These are phyloP conservation scores for Micronisus gabar DNA, from an alignment of 2,113 vertebrate genomes.

Conservation along the genomic window DNA sequence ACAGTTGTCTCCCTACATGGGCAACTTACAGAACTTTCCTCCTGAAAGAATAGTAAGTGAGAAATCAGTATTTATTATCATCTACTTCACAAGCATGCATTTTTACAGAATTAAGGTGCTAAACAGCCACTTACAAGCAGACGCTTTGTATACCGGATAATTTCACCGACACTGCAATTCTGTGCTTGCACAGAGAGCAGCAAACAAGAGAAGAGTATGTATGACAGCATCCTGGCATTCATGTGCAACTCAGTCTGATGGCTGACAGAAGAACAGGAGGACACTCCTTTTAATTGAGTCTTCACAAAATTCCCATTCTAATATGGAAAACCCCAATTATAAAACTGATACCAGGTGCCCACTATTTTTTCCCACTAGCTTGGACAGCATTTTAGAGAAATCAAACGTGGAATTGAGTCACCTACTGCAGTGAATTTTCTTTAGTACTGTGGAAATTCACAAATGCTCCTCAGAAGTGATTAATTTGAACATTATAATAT, in stretches of 20 bases:
- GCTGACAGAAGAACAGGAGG: constrained; percentile 1
- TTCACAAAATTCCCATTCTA: constrained; percentile 67
- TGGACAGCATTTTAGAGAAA: constrained; percentile 46
- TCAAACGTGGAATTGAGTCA: constrained; percentile 67
- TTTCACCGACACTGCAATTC: neutral
- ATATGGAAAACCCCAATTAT: constrained; percentile 70
- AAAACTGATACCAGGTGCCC: constrained; percentile 70
- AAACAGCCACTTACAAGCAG: constrained; percentile 57
- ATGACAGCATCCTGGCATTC: constrained; percentile 60
- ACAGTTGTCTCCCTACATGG: constrained; percentile 3
- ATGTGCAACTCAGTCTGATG: neutral
- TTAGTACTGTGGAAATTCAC: constrained; percentile 38
- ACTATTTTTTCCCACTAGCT: constrained; percentile 65
- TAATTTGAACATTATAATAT: neutral
- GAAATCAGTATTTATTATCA: neutral
- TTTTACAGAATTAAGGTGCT: neutral
- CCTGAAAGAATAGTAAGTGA: constrained; percentile 41
- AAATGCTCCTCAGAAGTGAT: constrained; percentile 33
- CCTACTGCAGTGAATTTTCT: constrained; percentile 16
- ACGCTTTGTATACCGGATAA: neutral
- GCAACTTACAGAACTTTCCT: neutral
- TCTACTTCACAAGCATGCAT: neutral
- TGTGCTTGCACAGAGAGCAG: constrained; percentile 50
- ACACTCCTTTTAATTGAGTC: constrained; percentile 53
- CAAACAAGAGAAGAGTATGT: constrained; percentile 22